Conservation (phyloP, 2,797 vertebrate species). For the Argya squamiceps region DNA sequence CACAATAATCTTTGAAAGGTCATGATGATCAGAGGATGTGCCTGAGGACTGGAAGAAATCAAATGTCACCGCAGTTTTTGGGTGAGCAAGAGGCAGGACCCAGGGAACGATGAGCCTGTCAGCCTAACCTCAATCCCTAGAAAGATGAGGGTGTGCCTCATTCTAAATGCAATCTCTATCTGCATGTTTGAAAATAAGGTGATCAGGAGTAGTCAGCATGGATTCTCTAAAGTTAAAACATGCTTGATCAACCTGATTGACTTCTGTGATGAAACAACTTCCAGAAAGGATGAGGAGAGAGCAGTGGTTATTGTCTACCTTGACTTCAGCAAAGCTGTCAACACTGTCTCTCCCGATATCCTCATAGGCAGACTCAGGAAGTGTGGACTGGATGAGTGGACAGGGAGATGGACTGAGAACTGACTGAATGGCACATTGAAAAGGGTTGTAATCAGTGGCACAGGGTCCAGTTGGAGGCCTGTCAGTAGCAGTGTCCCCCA, state of each 20-base stretch:
- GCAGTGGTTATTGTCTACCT: not conserved
- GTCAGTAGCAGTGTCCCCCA: accelerated
- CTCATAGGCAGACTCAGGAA: not conserved
- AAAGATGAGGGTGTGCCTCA: not conserved
- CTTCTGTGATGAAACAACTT: not conserved
- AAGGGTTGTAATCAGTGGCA: not conserved
- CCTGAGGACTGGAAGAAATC: not conserved
- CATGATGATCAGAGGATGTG: not conserved
- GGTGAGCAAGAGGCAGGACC: not conserved
- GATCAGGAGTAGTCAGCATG: not conserved
- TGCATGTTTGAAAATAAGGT: not conserved
- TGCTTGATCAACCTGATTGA: not conserved
- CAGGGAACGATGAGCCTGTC: not conserved
- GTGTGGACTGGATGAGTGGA: not conserved
- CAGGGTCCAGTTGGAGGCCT: not conserved
- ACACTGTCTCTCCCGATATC: not conserved
- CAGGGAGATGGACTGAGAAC: not conserved
- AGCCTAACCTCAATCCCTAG: not conserved
- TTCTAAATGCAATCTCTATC: not conserved
- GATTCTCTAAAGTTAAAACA: not conserved
- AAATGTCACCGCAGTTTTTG: not conserved
- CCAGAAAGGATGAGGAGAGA: not conserved
- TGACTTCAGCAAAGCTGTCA: not conserved
- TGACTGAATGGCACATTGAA: not conserved
- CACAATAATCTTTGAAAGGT: not conserved